Conservation (phyloP, 2,113 vertebrate genomes). For the Notothenia coriiceps region DNA sequence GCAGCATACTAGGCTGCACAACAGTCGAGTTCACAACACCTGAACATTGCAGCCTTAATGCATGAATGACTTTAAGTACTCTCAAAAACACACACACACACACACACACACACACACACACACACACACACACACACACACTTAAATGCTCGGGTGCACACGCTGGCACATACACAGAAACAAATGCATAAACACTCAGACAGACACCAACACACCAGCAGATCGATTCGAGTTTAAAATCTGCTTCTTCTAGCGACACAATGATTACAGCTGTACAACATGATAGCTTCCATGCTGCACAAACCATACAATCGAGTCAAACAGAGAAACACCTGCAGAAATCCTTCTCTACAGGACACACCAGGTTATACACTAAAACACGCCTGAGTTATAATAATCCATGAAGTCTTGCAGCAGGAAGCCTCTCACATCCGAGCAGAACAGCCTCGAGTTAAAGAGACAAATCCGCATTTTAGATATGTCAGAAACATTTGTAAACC, state of each 20-base stretch:
- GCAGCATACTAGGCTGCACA: not conserved
- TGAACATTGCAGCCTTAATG: not conserved
- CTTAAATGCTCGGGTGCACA: too few relatives aligned
- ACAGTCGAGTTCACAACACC: not conserved
- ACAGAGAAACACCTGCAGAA: not conserved
- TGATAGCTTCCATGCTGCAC: not conserved
- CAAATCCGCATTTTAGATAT: not conserved
- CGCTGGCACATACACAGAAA: not conserved
- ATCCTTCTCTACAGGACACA: not conserved
- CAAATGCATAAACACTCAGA: not conserved
- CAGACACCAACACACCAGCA: not conserved
- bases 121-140: too few relatives aligned
- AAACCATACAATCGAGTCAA: not conserved
- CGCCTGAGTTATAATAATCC: too few relatives aligned
- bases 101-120: too few relatives aligned
- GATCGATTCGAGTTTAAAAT: not conserved
- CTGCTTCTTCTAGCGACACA: not conserved
- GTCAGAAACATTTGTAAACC: not conserved
- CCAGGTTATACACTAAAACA: not conserved
- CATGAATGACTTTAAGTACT: not conserved
- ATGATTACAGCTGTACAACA: not conserved
- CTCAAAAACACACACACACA: not conserved
- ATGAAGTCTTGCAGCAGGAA: not conserved
- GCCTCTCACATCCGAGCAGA: not conserved
- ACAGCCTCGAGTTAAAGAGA: too few relatives aligned